These are phyloP conservation scores for Polia nebulosa DNA, from an alignment of 2,888 invertebrate species.

Conservation along the genomic window DNA sequence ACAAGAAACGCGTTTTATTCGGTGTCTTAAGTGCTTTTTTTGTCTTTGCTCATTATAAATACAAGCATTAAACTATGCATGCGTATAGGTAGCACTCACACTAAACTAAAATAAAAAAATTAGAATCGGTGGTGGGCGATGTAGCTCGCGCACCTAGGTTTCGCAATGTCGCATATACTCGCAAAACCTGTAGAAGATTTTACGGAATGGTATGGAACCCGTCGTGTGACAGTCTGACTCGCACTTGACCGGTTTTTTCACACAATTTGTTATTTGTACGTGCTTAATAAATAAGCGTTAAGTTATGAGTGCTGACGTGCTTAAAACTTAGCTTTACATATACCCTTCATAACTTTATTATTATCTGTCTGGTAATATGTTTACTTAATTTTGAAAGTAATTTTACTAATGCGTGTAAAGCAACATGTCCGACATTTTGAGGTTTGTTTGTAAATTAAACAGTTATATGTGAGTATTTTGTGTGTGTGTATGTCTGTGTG, in stretches of 20 bases:
- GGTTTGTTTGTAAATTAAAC: constrained; percentile 33
- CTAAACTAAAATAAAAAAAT: no score
- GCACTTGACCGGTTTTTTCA: constrained; percentile 42
- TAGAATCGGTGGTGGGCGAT: no score
- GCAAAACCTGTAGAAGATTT: no score
- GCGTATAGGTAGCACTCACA: no score
- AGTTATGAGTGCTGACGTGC: constrained; percentile 61
- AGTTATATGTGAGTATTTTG: neutral
- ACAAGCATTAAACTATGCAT: no score
- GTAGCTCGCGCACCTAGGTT: no score
- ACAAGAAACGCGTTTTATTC: no score
- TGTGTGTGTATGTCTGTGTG: neutral
- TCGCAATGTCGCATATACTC: no score
- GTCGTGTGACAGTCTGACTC: no score
- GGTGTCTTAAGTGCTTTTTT: no score
- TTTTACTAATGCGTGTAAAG: constrained; percentile 55
- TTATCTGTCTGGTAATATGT: constrained; percentile 54
- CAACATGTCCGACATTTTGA: constrained; percentile 29
- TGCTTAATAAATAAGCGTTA: constrained; percentile 64
- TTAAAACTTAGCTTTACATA: constrained; percentile 58
- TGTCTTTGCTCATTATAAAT: no score
- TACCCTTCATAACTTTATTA: constrained; percentile 53
- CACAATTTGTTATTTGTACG: constrained; percentile 77
- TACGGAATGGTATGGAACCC: no score
- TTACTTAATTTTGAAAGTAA: constrained; percentile 50